Percentiles rank a stretch among this genome's conserved stretches.
Conservation (phyloP, 2,888 invertebrate genomes). For the Macrophya alboannulata region DNA sequence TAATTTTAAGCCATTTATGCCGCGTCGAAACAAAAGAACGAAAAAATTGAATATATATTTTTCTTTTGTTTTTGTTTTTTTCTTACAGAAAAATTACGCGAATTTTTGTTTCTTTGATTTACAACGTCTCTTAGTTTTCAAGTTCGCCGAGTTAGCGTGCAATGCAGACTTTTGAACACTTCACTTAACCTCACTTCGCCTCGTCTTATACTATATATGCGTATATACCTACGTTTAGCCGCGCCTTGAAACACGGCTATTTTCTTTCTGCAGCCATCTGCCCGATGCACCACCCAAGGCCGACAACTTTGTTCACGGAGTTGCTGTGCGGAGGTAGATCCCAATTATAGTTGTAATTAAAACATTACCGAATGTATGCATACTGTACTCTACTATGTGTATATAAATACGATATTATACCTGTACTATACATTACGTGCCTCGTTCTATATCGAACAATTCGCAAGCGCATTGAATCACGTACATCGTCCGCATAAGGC, state of each 20-base stretch:
- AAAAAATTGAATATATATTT: too few relatives aligned
- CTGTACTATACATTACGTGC: too few relatives aligned
- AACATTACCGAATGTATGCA: conserved; percentile 65
- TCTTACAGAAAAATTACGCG: neutral
- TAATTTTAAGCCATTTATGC: neutral
- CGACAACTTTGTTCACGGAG: conserved; percentile 66
- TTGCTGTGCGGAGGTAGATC: conserved; percentile 57
- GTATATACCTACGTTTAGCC: neutral
- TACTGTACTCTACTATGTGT: conserved; percentile 12
- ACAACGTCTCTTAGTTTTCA: neutral
- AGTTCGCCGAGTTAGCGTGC: neutral
- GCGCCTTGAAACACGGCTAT: conserved; percentile 4
- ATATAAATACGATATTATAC: neutral
- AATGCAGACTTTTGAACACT: conserved; percentile 6
- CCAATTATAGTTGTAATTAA: conserved; percentile 68
- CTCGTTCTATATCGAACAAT: too few relatives aligned
- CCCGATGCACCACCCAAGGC: conserved; percentile 70
- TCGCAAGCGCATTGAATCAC: too few relatives aligned
- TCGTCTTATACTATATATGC: neutral
- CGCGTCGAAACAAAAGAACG: neutral
- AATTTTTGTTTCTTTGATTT: neutral
- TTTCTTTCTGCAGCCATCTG: conserved; percentile 69
- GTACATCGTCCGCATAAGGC: too few relatives aligned
- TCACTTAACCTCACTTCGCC: neutral
- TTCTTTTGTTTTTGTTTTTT: neutral